These are phyloP conservation scores for Casuarius casuarius DNA, from an alignment of 2,113 vertebrate species.

Conservation along the genomic window DNA sequence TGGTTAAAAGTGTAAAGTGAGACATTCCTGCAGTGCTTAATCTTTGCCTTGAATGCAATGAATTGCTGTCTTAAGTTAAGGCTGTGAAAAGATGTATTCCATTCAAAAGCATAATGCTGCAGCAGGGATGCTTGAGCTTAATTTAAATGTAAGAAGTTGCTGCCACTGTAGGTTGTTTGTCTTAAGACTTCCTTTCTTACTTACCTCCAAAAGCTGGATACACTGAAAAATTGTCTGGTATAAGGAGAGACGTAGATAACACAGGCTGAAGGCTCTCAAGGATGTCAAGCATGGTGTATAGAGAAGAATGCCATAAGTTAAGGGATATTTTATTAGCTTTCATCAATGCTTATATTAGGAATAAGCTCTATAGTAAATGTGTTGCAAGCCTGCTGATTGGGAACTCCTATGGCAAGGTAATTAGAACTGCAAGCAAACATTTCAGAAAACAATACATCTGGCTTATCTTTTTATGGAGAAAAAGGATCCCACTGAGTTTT, in stretches of 20 bases:
- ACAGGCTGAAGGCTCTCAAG: not conserved
- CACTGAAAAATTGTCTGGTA: not conserved
- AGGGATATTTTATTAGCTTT: not conserved
- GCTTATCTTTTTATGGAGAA: not conserved
- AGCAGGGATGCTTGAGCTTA: not conserved
- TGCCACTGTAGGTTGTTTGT: not conserved
- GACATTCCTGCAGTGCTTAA: not conserved
- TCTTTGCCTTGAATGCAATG: not conserved
- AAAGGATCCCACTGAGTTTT: not conserved
- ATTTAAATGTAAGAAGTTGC: not conserved
- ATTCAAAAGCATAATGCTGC: not conserved
- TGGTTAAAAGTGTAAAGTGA: not conserved
- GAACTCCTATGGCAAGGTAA: not conserved
- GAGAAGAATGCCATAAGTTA: fast-evolving
- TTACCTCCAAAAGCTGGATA: not conserved
- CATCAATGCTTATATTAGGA: not conserved
- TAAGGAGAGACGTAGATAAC: not conserved
- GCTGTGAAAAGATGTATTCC: not conserved
- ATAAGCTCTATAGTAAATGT: not conserved
- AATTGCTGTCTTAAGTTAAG: not conserved
- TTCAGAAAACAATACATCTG: not conserved
- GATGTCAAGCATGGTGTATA: not conserved
- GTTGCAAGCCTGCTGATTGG: not conserved
- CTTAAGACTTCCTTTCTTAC: not conserved
- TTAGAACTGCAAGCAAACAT: not conserved